Percentiles rank a stretch among this genome's conserved stretches.
Evolutionary conservation across 1,140 invertebrate genomes (phyloP).

Genomic region (Stenopsyche tienmushanensis): DNA sequence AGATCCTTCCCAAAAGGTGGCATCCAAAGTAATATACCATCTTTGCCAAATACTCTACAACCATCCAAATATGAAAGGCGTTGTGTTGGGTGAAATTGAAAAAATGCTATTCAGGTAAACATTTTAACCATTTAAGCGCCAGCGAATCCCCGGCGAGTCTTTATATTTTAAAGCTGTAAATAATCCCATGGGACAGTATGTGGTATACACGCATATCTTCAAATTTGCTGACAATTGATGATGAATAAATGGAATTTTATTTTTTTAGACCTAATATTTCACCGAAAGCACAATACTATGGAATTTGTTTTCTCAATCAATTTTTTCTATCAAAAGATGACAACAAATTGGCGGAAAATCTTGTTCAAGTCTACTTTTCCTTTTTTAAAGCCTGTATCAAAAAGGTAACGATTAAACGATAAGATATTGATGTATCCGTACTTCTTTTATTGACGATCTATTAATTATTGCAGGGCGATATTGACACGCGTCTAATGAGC

Average conservation of each 20-base stretch:
- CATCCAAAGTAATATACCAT: conserved; percentile 83
- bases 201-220: no score
- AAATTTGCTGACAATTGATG: no score
- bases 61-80: conserved; percentile 90
- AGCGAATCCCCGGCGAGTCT: no score
- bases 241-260: background rate
- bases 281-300: conserved; percentile 87
- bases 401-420: conserved; percentile 56
- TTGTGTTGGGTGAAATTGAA: conserved; percentile 87
- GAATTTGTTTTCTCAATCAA: conserved; percentile 88
- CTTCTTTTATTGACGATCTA: background rate
- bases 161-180: no score
- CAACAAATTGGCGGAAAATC: conserved; percentile 71
- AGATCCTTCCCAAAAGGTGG: conserved; percentile 85
- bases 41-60: conserved; percentile 80
- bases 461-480: conserved; percentile 69
- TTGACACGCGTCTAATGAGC: conserved; percentile 90
- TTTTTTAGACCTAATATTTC: conserved; percentile 72
- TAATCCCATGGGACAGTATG: no score
- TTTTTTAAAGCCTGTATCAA: conserved; percentile 93
- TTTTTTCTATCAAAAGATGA: conserved; percentile 73
- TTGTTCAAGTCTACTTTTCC: conserved; percentile 91
- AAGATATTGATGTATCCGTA: background rate
- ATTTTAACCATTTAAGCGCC: no score
- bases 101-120: conserved; percentile 78